Evolutionary conservation across 2,113 vertebrate species (phyloP), one percentile per base, ranked within the genome.

Genomic region (Chascanopsetta lugubris): DNA sequence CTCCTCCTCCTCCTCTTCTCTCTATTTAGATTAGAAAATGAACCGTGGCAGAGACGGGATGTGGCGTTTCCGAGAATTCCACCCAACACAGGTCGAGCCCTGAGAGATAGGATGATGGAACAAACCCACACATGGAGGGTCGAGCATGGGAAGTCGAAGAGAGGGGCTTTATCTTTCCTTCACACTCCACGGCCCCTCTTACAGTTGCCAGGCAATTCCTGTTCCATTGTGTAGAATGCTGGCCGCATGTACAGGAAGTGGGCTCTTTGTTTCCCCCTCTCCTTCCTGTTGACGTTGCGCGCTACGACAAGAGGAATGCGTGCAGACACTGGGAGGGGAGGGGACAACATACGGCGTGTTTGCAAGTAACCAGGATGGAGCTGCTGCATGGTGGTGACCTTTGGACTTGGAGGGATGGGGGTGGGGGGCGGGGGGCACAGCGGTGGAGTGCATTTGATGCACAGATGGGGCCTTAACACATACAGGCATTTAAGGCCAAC

Each of bases 241-340:
- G 84, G 80, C 83, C 62, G 65, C 70, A 76, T 47, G 47, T 63
- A 70, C 86, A 90, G 91, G 91, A 92, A 92, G 87, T 87, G 70
- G 80, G 50, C 47, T 88, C 84, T 87, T 89, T 87, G 90, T 86
- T 86, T 90, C 89, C 88, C n/a, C 68, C 32, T 84, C 83, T 84
- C 78, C 83, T 89, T 92, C 91, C 90, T 89, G 87, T 72, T 65
- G 78, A 72, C 60, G 61, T 55, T 5, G 10, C 75, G 59, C 27
- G 20, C 24, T 51, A 61, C 34, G 24, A 61, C 51, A 56, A 36
- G 48, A 74, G 76, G 77, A 71, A 76, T 83, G 76, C 65, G 63
- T 53, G 77, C 51, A 30, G 61, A 68, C 47, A 51, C 53, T 61
- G 43, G 34, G 56, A 59, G 80, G n/a, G 42, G 38, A 66, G 61